Conservation (phyloP, 2,113 vertebrate species). For the Thinocorus orbignyianus region DNA sequence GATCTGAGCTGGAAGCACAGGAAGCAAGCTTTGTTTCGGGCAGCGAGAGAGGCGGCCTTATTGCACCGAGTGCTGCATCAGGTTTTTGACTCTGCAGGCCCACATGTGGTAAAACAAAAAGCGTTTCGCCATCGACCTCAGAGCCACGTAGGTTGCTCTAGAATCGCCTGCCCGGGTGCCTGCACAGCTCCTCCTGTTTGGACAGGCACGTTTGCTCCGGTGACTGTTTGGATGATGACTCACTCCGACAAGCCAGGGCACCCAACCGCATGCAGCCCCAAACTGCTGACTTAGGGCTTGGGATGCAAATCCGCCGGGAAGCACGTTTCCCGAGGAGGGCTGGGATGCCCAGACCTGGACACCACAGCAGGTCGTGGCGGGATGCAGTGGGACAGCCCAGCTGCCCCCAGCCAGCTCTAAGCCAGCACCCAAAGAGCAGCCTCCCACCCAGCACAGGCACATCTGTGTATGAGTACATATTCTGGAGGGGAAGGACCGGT, state of each 20-base stretch:
- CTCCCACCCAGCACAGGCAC: rapidly evolving
- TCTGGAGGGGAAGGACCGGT: too few relatives aligned
- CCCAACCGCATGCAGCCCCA: constrained; percentile 21
- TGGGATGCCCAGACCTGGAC: background rate
- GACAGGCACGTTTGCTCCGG: constrained; percentile 42
- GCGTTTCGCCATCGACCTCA: background rate
- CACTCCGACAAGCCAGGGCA: constrained; percentile 71
- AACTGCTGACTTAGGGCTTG: constrained; percentile 64
- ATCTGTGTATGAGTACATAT: rapidly evolving
- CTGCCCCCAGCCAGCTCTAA: background rate
- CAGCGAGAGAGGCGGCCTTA: background rate
- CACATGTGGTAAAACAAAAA: background rate
- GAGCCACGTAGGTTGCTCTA: background rate
- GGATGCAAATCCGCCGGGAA: constrained; percentile 60
- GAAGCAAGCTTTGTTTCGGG: background rate
- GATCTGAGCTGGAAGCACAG: background rate
- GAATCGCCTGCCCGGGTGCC: background rate
- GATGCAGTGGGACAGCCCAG: rapidly evolving
- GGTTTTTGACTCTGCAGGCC: background rate
- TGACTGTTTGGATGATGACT: constrained; percentile 71
- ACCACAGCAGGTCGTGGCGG: background rate
- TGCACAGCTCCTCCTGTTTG: constrained; percentile 54
- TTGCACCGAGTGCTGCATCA: rapidly evolving
- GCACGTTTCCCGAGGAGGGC: background rate
- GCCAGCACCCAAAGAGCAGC: rapidly evolving